Evolutionary conservation across 2,113 vertebrate genomes (phyloP).

Genomic region (Psittacula cyanocephala): DNA sequence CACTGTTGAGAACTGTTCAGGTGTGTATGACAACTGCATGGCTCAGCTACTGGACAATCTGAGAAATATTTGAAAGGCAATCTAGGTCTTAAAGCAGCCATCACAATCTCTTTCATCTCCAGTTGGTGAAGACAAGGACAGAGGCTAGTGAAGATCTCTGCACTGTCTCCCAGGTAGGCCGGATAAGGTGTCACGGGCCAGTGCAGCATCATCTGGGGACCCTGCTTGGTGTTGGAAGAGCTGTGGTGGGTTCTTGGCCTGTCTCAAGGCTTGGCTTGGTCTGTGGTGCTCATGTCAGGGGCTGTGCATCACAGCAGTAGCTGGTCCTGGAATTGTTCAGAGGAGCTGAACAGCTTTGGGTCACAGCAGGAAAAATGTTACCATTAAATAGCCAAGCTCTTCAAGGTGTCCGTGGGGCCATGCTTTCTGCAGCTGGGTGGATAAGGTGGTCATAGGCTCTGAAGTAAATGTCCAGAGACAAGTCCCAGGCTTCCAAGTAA

Average conservation of each 20-base stretch:
- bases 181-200: not conserved
- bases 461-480: not conserved
- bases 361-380: not conserved
- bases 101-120: not conserved
- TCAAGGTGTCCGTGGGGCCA: not conserved
- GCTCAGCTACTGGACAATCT: not conserved
- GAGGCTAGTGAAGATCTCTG: not conserved
- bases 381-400: not conserved
- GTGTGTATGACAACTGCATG: not conserved
- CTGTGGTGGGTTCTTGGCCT: not conserved
- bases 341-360: not conserved
- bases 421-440: not conserved
- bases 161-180: not conserved
- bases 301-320: not conserved
- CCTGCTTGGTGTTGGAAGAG: not conserved
- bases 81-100: not conserved
- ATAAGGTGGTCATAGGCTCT: not conserved
- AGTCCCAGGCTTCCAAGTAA: not conserved
- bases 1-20: not conserved
- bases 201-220: not conserved
- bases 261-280: not conserved
- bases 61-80: not conserved
- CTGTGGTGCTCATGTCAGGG: not conserved
- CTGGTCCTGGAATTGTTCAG: not conserved
- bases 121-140: not conserved